Conservation (phyloP, 2,113 vertebrate species). For the Alethe diademata region DNA sequence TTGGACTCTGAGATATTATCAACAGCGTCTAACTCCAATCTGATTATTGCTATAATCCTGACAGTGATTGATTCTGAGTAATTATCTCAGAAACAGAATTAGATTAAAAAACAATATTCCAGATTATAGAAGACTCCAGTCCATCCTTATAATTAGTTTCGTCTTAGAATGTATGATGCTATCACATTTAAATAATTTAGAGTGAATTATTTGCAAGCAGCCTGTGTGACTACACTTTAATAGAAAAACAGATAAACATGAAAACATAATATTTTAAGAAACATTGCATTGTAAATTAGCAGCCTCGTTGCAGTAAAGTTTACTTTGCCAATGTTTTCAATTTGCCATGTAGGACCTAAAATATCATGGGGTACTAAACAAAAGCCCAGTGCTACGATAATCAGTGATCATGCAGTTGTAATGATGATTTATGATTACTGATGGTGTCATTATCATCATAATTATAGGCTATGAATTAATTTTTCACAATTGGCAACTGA, state of each 20-base stretch:
- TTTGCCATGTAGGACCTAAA: neutral
- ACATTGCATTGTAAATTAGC: neutral
- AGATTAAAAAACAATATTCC: conserved; percentile 80
- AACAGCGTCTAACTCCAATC: conserved; percentile 66
- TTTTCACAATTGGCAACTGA: conserved; percentile 46
- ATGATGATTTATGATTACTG: conserved; percentile 45
- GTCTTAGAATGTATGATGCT: conserved; percentile 62
- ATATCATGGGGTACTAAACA: neutral
- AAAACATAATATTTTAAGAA: conserved; percentile 27
- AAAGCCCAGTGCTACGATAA: neutral
- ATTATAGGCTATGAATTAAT: conserved; percentile 39
- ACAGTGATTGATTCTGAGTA: conserved; percentile 84
- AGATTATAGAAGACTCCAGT: conserved; percentile 66
- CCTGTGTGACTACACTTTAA: conserved; percentile 7
- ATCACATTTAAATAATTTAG: conserved; percentile 69
- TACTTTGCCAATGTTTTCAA: conserved; percentile 3
- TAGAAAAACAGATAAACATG: conserved; percentile 42
- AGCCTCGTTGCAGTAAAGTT: neutral
- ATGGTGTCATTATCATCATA: conserved; percentile 22
- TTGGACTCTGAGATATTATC: conserved; percentile 68
- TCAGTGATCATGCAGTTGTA: neutral
- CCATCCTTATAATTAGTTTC: conserved; percentile 65
- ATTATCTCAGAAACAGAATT: conserved; percentile 79
- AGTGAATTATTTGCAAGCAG: conserved; percentile 41
- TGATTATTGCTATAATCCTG: conserved; percentile 80